Evolutionary conservation across 2,113 vertebrate genomes (phyloP).

Genomic region (Cinclus cinclus): DNA sequence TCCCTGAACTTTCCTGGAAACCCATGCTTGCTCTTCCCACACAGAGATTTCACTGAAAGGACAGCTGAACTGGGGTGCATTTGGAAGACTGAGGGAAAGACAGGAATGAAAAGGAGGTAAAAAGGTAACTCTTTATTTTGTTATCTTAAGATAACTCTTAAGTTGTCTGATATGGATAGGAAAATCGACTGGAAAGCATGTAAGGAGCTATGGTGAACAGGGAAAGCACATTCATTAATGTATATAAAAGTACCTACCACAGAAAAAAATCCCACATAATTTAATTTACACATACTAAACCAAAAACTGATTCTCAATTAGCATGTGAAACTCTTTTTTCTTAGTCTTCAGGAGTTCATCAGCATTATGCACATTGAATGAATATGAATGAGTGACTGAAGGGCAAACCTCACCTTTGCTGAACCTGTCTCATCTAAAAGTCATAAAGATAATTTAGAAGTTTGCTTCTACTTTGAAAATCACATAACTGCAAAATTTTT

Average conservation of each 20-base stretch:
- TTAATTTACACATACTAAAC: neutral
- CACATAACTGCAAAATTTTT: neutral
- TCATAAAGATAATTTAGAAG: neutral
- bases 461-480: neutral
- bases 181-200: neutral
- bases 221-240: neutral
- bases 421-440: neutral
- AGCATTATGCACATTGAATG: neutral
- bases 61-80: neutral
- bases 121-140: neutral
- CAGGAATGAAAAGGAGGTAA: neutral
- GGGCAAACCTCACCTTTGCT: neutral
- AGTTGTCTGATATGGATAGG: neutral
- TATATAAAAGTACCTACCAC: neutral
- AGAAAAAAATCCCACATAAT: neutral
- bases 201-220: neutral
- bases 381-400: neutral
- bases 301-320: neutral
- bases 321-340: neutral
- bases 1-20: neutral
- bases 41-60: neutral
- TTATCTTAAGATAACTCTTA: neutral
- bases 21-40: accelerated
- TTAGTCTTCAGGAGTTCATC: neutral
- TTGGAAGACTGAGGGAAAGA: neutral